Evolutionary conservation across 2,797 vertebrate species (phyloP).

Genomic region (Falco cherrug): DNA sequence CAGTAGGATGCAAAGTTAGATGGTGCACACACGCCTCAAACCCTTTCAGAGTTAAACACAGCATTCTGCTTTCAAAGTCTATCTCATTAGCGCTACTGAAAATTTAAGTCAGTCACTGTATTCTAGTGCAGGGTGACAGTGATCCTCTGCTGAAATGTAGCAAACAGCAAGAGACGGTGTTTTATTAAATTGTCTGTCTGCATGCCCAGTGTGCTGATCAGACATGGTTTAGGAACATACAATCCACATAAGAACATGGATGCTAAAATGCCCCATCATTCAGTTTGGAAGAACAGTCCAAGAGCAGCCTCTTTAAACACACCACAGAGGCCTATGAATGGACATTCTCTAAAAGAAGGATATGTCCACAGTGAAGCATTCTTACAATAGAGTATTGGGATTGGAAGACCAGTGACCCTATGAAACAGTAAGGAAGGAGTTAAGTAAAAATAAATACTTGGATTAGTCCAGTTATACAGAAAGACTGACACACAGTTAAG

Average conservation of each 20-base stretch:
- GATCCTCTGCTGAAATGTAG: neutral
- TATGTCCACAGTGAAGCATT: neutral
- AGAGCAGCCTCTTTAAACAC: neutral
- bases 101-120: neutral
- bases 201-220: neutral
- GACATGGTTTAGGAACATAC: neutral
- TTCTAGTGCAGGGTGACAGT: neutral
- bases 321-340: neutral
- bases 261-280: neutral
- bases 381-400: neutral
- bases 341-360: neutral
- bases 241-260: neutral
- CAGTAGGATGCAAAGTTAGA: neutral
- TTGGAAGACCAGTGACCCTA: neutral
- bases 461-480: neutral
- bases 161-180: neutral
- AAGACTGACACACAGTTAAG: neutral
- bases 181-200: neutral
- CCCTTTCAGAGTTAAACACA: neutral
- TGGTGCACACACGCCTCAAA: neutral
- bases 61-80: neutral
- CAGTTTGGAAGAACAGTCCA: neutral
- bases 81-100: neutral
- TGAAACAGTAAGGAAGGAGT: neutral
- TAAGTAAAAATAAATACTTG: neutral